Conservation (phyloP, 2,888 invertebrate species). For the Epinotia brunnichana region DNA sequence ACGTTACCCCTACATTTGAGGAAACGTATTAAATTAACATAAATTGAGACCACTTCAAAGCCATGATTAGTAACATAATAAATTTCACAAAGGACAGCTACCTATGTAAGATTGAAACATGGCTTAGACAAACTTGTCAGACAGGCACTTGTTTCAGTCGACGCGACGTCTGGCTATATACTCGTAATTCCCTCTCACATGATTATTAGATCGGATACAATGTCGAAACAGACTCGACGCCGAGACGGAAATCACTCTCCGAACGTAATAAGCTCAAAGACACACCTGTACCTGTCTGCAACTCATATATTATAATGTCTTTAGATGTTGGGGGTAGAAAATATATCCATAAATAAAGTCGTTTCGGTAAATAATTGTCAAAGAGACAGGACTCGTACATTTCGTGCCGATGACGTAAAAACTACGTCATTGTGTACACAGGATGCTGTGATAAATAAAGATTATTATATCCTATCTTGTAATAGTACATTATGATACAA, state of each 20-base stretch:
- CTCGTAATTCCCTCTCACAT: conserved; percentile 45
- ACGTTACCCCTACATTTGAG: conserved; percentile 15
- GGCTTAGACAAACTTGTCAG: conserved; percentile 58
- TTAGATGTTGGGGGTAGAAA: conserved; percentile 4
- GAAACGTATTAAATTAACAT: conserved; percentile 25
- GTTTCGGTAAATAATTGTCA: not conserved
- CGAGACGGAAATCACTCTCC: conserved; percentile 29
- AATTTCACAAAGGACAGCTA: conserved; percentile 38
- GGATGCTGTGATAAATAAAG: no score
- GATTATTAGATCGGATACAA: conserved; percentile 38
- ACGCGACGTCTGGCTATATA: conserved; percentile 49
- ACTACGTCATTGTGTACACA: no score
- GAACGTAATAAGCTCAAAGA: conserved; percentile 36
- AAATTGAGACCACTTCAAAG: conserved; percentile 36
- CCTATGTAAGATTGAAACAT: conserved; percentile 43
- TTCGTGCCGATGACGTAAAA: no score
- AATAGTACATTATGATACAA: no score
- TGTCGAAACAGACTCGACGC: conserved; percentile 39
- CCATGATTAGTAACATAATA: conserved; percentile 34
- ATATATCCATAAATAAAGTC: not conserved
- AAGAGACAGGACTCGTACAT: no score
- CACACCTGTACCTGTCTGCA: conserved; percentile 33
- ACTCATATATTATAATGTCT: conserved; percentile 10
- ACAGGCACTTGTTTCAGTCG: conserved; percentile 55
- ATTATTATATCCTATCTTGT: no score